Evolutionary conservation across 2,888 invertebrate species (phyloP), one percentile per base, ranked within the genome.

Genomic region (Phytoseiulus persimilis): DNA sequence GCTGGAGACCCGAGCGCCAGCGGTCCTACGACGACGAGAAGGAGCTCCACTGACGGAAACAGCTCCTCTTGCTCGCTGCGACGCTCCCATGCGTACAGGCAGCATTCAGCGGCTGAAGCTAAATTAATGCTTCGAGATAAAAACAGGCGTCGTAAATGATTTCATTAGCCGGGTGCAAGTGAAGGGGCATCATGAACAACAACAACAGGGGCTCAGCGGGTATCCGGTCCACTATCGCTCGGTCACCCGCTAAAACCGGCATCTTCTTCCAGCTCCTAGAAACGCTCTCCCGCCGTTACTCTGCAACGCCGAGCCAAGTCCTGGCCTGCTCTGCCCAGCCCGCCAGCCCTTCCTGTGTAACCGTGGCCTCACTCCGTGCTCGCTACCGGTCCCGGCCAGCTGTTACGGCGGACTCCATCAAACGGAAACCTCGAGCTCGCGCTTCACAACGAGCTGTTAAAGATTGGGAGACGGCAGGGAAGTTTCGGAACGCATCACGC

Each of bases 61-160:
- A 65, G 65, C 14, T 28, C 18, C 18, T 14, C 65, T 28, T 65
- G 39, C 39, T 65, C 65, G 65, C 18, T 23, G 65, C 65, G 65
- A 39, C 5, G 39, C 39, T 39, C 18, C 14, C 65, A 65, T 14
- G 65, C 65, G 65, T 65, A 23, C 65, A 65, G 18, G 65, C 65
- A 23, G 65, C 18, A 65, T 65, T 65, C 65, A 28, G 65, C 2
- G 65, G 18, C 39, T 65, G 23, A 23, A 65, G 65, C 65, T 14
- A 87, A 87, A 87, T 87, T 87, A 87, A 87, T 87, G 87, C n/a
- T 87, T 28, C 31, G 87, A 28, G 28, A 87, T 87, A 87, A 87
- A 87, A 87, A 87, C 87, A 45, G n/a, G 32, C 32, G 32, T 87
- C 87, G n/a, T 87, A 33, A 87, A 87, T 33, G 87, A 87, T 87